Evolutionary conservation across 2,888 invertebrate genomes (phyloP), one percentile per base, ranked within the genome.

Genomic region (Hipparchia sbordonii): DNA sequence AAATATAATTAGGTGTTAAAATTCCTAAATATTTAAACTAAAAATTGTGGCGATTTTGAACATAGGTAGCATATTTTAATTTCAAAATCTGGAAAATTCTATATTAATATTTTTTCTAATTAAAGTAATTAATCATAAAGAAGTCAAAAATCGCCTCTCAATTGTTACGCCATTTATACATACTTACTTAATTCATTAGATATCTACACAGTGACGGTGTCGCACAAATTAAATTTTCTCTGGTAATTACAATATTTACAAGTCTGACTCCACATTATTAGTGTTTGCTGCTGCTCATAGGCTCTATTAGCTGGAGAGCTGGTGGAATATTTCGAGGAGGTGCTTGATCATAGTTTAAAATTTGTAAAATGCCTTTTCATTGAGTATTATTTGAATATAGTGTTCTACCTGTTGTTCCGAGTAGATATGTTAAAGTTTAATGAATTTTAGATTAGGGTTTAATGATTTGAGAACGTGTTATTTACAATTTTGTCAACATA

Each of bases 221-320:
- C 77, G 72, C 76, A 76, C 72, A 79, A 74, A 70, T 60, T 60
- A 56, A 63, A 45, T 67, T 63, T 68, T 68, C 46, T 51, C 72
- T 63, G 60, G 60, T 68, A 57, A 71, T 71, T 62, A 73, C 46
- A 67, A 66, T 39, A 39, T 66, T 67, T 67, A 73, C 76, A 76
- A 78, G 77, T 78, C 76, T 78, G 77, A 77, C 72, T 68, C 71
- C 76, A 72, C 70, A 61, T 73, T 71, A 54, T 65, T 79, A 80
- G 74, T 71, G 72, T 76, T 77, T 78, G 79, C 74, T 76, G 83
- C 85, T 80, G 85, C 83, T 84, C 80, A 33, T 60, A 67, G 63
- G 67, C 65, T 65, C 51, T 65, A 51, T 52, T 6, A 52, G 65
- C 33, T 33, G 51, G 12, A 12, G 52, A 51, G 65, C 51, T 65